Base-by-base conservation (phyloP, 2,113 vertebrate genomes). In the Thomomys bottae region DNA sequence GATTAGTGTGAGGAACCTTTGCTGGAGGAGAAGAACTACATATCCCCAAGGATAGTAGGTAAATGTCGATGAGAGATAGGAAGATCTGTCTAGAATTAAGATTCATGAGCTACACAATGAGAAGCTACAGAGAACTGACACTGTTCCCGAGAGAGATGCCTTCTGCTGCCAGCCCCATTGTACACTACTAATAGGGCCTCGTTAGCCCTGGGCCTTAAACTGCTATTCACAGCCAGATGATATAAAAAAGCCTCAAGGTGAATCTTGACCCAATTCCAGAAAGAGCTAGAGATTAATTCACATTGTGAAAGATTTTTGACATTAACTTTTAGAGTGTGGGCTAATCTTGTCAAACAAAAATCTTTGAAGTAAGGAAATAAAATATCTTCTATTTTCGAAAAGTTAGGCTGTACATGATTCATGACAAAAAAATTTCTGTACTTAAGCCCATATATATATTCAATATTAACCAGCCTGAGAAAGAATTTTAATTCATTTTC, bases 341-440 rank as follows among this genome's bases (percentile, higher is more conserved):
- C n/a, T 77, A 88, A 61, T 67, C 61, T 93, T 93, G 18, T 81
- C 20, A 40, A 73, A 87, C 63, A 84, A 57, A 84, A 82, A 64
- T 78, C 90, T 68, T 88, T 81, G 63, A 87, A 81, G 36, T 66
- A 86, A 6, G 23, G 93, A 88, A 90, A 72, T 38, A 92, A 94
- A 79, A 70, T 85, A 73, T 66, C 93, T 73, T 82, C 63, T 59
- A 90, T 92, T 92, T 92, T 91, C 81, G 86, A 96, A 96, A 82
- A 0, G 0, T 63, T 84, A 90, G 87, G 86, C 73, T 80, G 94
- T 57, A 26, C 61, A 59, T 90, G 59, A 90, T 63, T 90, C 63
- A 89, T 81, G 63, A 86, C 20, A 61, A 49, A 23, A 24, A 79
- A 40, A 72, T 88, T 89, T 91, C 67, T 86, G 49, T 64, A 26